Evolutionary conservation across 1,140 invertebrate species (phyloP), one percentile per base, ranked within the genome.

Genomic region (Metaphire vulgaris): DNA sequence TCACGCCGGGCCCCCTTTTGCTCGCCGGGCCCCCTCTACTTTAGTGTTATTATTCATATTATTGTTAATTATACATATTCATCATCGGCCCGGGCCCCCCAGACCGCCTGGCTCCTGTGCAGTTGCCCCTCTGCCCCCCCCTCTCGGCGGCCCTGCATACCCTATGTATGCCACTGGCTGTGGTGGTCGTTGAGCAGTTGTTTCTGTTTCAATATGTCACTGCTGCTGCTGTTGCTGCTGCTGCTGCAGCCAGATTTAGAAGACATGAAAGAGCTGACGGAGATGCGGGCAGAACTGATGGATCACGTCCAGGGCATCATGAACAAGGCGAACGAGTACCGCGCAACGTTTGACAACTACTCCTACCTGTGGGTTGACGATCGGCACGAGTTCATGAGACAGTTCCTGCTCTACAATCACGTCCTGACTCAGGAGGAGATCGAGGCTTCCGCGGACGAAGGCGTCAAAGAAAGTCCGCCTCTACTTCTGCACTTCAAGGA

Each of bases 321-420:
- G 82, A 84, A 83, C 74, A 85, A 87, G 73, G 85, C 85, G 21
- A 82, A 79, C 32, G 86, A 87, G 56, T 88, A 84, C 78, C 80
- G 83, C 33, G 84, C 84, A 76, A 83, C 83, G 0, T 87, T 86
- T 80, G 85, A 86, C 74, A 84, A 83, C 74, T 87, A 87, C 79
- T 79, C 92, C 0, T 96, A 96, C 85, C 88, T 97, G 21, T 97
- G 95, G 95, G 86, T 94, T 41, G 93, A 96, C 84, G 93, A 96
- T 87, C 88, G 94, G 74, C 89, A 92, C 79, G 89, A 91, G 72
- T 92, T 93, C 79, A 92, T 97, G 92, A 89, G 93, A 79, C 92
- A 96, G 85, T 97, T 97, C 86, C 86, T 97, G 33, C 90, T 91
- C 33, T 97, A 96, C 82, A 92, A 93, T 65, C 89, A 92, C 79